Conservation (phyloP, 2,888 invertebrate species). For the Pollenia griseotomentosa region DNA sequence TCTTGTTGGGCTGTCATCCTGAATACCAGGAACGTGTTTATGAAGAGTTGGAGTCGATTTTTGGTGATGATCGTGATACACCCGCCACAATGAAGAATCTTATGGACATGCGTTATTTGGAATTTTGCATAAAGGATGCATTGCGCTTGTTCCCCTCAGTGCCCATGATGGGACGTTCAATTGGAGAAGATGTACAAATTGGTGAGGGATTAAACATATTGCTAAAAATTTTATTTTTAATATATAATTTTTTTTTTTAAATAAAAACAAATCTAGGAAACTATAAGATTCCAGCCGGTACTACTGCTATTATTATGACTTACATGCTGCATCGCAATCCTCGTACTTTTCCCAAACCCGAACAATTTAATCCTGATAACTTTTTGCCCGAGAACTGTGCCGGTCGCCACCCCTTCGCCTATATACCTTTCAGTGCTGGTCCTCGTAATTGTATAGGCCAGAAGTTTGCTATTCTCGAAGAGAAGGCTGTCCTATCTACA, state of each 20-base stretch:
- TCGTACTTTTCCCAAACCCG: conserved; percentile 88
- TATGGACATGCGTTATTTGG: conserved; percentile 88
- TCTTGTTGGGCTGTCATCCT: conserved; percentile 82
- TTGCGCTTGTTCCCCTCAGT: conserved; percentile 88
- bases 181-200: conserved; percentile 86
- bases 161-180: conserved; percentile 86
- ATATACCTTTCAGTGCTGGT: conserved; percentile 89
- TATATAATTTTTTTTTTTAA: not conserved
- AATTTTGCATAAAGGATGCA: conserved; percentile 89
- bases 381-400: conserved; percentile 88
- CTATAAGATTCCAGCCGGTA: conserved; percentile 84
- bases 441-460: conserved; percentile 87
- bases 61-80: conserved; percentile 84
- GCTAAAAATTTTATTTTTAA: not conserved
- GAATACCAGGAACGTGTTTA: conserved; percentile 84
- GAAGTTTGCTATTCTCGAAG: conserved; percentile 86
- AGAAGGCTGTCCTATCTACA: conserved; percentile 86
- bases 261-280: conserved; percentile 76
- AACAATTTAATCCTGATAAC: conserved; percentile 89
- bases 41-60: conserved; percentile 85
- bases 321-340: conserved; percentile 88
- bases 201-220: conserved; percentile 83
- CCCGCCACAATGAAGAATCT: conserved; percentile 86
- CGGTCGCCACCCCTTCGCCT: conserved; percentile 87
- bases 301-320: conserved; percentile 86